phyloP scores from a whole-genome alignment of 92 coral and sea anemone species.

The Isaurus tuberculatus region DNA sequence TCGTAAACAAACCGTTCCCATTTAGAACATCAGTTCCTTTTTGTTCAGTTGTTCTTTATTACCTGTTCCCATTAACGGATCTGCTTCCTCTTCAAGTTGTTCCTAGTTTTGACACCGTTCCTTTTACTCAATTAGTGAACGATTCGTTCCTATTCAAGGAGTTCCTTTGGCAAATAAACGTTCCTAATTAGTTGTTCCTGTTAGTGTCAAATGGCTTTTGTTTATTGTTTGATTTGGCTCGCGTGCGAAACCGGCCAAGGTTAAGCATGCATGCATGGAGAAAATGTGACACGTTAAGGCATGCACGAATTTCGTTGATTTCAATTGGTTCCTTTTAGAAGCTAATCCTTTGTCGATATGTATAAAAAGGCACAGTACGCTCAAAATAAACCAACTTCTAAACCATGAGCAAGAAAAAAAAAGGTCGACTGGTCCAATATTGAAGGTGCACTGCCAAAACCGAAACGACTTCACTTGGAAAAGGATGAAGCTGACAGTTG shows the following conservation, averaged over 20 bases:
- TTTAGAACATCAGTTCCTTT: too few species aligned
- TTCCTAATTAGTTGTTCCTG: not conserved
- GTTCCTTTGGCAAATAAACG: too few species aligned
- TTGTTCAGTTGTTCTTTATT: too few species aligned
- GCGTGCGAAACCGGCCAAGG: constrained; percentile 29
- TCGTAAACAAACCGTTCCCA: too few species aligned
- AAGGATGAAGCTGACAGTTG: constrained; percentile 21
- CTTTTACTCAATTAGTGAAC: too few species aligned
- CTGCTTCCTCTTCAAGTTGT: too few species aligned
- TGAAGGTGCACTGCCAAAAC: constrained; percentile 31
- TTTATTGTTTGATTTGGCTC: constrained; percentile 20
- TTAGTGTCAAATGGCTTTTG: constrained; percentile 17
- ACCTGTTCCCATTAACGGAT: too few species aligned
- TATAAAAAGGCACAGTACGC: constrained; percentile 22
- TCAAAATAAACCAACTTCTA: constrained; percentile 22
- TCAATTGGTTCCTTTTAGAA: constrained; percentile 23
- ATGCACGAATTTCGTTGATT: constrained; percentile 26
- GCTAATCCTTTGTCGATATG: constrained; percentile 24
- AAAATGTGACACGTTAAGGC: constrained; percentile 25
- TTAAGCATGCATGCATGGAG: constrained; percentile 25
- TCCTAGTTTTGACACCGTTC: too few species aligned
- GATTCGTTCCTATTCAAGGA: too few species aligned
- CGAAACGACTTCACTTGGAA: constrained; percentile 27
- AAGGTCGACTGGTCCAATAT: constrained; percentile 20
- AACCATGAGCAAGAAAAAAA: constrained; percentile 19